Percentiles rank a stretch among this genome's conserved stretches.
These are phyloP conservation scores for Drosophila anomalata DNA, from an alignment of 2,888 invertebrate genomes.

Conservation along the genomic window DNA sequence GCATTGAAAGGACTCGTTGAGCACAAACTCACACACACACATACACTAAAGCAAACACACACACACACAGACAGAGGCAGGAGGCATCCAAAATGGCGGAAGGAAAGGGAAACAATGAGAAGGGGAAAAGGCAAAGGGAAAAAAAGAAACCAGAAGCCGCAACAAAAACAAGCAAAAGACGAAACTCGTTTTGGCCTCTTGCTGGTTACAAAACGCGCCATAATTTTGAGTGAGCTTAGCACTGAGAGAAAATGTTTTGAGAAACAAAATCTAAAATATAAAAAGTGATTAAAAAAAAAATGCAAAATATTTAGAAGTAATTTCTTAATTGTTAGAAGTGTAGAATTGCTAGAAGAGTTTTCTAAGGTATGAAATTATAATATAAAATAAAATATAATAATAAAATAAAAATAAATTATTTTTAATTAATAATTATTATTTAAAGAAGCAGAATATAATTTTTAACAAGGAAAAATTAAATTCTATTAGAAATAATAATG, in stretches of 20 bases:
- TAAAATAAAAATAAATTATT: no score
- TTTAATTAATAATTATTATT: no score
- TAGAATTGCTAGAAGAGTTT: no score
- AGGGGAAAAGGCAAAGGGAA: not conserved
- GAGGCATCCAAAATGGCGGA: slow-evolving; percentile 17
- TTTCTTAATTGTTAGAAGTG: no score
- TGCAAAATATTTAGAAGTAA: no score
- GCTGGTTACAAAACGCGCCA: slow-evolving; percentile 44
- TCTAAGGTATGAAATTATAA: no score
- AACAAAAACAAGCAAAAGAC: slow-evolving; percentile 39
- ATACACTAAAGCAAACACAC: not conserved
- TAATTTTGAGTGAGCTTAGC: slow-evolving; percentile 20
- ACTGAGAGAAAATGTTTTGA: slow-evolving; percentile 5
- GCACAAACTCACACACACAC: slow-evolving; percentile 5
- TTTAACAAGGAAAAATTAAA: no score
- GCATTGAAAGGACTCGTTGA: slow-evolving; percentile 26
- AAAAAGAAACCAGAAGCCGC: slow-evolving; percentile 27
- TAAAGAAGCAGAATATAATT: no score
- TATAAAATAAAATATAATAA: no score
- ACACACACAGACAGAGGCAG: not conserved
- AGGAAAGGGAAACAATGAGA: not conserved
- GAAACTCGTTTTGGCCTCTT: slow-evolving; percentile 41
- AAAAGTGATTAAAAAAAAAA: not conserved
- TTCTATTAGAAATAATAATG: no score
- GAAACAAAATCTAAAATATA: not conserved